phyloP scores from a whole-genome alignment of 2,113 vertebrate genomes.

The Sylvicapra grimmia region DNA sequence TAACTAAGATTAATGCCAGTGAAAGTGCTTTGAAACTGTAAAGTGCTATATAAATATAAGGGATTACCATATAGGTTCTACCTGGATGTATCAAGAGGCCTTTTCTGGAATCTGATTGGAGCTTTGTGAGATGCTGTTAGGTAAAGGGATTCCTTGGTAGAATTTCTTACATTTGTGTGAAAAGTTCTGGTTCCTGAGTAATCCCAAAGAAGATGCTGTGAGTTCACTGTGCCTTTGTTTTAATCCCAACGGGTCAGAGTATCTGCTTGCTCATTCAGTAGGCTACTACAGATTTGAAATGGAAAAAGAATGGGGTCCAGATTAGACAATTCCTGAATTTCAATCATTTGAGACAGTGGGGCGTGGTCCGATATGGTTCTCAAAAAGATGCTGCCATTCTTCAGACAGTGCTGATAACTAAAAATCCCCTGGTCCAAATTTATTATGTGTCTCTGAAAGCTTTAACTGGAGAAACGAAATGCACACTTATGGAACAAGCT shows the following conservation, averaged over 20 bases:
- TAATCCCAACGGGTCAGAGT: slow-evolving; percentile 39
- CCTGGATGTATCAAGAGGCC: slow-evolving; percentile 60
- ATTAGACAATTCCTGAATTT: slow-evolving; percentile 29
- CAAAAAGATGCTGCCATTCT: slow-evolving; percentile 45
- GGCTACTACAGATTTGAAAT: slow-evolving; percentile 34
- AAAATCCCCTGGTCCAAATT: slow-evolving; percentile 55
- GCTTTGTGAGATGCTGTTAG: slow-evolving; percentile 60
- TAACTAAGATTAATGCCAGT: slow-evolving; percentile 27
- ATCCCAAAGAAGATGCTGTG: slow-evolving; percentile 55
- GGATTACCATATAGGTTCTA: slow-evolving; percentile 63
- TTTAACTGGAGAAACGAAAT: slow-evolving; percentile 50
- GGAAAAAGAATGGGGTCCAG: slow-evolving; percentile 24
- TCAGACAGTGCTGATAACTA: slow-evolving; percentile 34
- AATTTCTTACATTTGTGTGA: slow-evolving; percentile 60
- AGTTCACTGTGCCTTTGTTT: slow-evolving; percentile 56
- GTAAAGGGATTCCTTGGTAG: slow-evolving; percentile 63
- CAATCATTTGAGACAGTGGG: slow-evolving; percentile 34
- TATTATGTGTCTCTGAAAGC: slow-evolving; percentile 59
- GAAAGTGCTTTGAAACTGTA: slow-evolving; percentile 67
- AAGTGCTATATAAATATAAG: slow-evolving; percentile 62
- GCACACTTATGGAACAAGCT: slow-evolving; percentile 43
- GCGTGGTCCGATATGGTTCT: slow-evolving; percentile 36
- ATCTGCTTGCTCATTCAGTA: slow-evolving; percentile 53
- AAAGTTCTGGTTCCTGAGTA: slow-evolving; percentile 68
- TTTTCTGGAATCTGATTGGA: slow-evolving; percentile 67